Percentiles rank a stretch among this genome's conserved stretches.
phyloP scores from a whole-genome alignment of 2,888 invertebrate genomes.

The Zhuqinia jingwanae region DNA sequence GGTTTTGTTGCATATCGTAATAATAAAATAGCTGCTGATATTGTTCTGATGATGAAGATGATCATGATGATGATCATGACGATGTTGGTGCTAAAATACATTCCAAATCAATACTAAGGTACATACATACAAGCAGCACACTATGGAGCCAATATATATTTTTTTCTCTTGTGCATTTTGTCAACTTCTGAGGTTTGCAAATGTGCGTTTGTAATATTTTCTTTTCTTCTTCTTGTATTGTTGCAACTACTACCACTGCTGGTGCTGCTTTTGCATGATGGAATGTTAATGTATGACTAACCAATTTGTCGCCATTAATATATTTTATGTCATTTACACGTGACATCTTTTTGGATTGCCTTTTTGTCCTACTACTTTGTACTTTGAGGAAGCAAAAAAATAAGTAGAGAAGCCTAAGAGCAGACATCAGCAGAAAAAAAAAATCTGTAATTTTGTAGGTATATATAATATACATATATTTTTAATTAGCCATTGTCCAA shows the following conservation, averaged over 20 bases:
- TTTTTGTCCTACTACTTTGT: not conserved
- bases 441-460: not conserved
- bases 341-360: conserved; percentile 5
- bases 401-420: not conserved
- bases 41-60: not conserved
- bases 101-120: too few species aligned
- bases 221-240: not conserved
- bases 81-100: not conserved
- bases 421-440: not conserved
- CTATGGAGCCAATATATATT: too few species aligned
- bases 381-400: not conserved
- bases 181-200: too few species aligned
- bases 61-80: not conserved
- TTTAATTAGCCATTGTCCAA: conserved; percentile 74
- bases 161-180: too few species aligned
- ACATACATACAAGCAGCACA: too few species aligned
- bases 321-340: conserved; percentile 26
- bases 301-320: conserved; percentile 20
- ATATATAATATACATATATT: not conserved
- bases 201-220: too few species aligned
- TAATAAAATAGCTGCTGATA: not conserved
- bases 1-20: too few species aligned
- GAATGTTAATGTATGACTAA: conserved; percentile 27
- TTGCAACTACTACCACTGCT: not conserved
- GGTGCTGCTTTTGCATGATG: not conserved